Base-by-base conservation (phyloP, 2,888 invertebrate species). In the Chelonus formosanus region DNA sequence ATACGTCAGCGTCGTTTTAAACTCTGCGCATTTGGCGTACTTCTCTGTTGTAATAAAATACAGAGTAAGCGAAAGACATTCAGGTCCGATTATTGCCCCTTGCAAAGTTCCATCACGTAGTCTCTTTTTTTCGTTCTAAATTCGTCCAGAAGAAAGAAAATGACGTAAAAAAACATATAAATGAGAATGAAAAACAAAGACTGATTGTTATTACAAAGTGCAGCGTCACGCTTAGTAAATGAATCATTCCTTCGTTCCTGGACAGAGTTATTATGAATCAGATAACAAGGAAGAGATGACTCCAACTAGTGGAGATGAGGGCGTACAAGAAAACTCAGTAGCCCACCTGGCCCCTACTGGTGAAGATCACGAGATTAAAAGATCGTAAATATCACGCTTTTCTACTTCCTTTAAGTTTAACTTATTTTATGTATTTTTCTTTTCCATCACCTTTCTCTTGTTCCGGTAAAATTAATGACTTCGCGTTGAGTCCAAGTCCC, bases 241-340 rank as follows among this genome's bases (percentile, higher is more conserved):
- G 71, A 73, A 73, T 71, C 47, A 61, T 52, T 65, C 61, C 35
- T 59, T 60, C 61, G 56, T 69, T 65, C 65, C 67, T 50, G 48
- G 69, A 57, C 57, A 74, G 74, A 77, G 75, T 77, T 77, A 77
- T 77, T 76, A 75, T 73, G 73, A 75, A 76, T 77, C 76, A 75
- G 76, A 77, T 76, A 77, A 74, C 66, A 57, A 60, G 68, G 62
- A 50, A 65, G 63, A 62, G 40, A 40, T 40, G 58, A 56, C 31
- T 53, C 43, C 35, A 40, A 59, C 6, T 52, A 63, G 48, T 20
- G 43, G 45, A n/a, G 67, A 52, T 40, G 57, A 55, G 55, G 55
- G 52, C 62, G 63, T 59, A n/a, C 67, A 69, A 71, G 73, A 70
- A 73, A 76, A 73, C 71, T 75, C 73, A 74, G 75, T 75, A 74